Evolutionary conservation across 2,113 vertebrate species (phyloP).

Genomic region (Emydura subglobosa): DNA sequence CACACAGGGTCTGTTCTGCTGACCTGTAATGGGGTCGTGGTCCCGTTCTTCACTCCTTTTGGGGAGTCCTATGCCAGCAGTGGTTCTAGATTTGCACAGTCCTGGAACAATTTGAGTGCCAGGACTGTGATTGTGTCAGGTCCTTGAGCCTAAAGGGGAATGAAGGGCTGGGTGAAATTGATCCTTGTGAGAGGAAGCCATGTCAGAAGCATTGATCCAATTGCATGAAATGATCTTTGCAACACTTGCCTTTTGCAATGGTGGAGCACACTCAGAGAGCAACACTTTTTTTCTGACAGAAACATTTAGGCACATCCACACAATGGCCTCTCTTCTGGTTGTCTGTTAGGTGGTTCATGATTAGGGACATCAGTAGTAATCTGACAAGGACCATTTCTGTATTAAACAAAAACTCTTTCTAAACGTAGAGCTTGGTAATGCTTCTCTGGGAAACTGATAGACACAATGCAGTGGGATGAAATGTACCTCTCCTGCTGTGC

Average conservation of each 20-base stretch:
- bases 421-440: background rate
- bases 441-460: constrained; percentile 22
- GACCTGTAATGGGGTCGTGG: background rate
- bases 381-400: constrained; percentile 55
- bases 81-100: background rate
- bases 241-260: constrained; percentile 27
- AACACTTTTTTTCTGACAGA: background rate
- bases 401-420: constrained; percentile 27
- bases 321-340: background rate
- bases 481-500: constrained; percentile 9
- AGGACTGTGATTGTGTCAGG: rapidly evolving
- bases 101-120: background rate
- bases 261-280: background rate
- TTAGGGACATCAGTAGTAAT: constrained; percentile 33
- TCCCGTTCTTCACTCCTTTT: background rate
- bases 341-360: background rate
- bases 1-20: background rate
- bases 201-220: background rate
- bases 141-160: rapidly evolving
- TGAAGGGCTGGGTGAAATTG: rapidly evolving
- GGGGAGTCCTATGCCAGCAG: background rate
- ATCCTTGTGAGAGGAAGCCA: background rate
- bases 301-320: background rate
- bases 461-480: background rate
- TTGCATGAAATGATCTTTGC: background rate